phyloP scores from a whole-genome alignment of 2,888 invertebrate species.

The Bugulina stolonifera region DNA sequence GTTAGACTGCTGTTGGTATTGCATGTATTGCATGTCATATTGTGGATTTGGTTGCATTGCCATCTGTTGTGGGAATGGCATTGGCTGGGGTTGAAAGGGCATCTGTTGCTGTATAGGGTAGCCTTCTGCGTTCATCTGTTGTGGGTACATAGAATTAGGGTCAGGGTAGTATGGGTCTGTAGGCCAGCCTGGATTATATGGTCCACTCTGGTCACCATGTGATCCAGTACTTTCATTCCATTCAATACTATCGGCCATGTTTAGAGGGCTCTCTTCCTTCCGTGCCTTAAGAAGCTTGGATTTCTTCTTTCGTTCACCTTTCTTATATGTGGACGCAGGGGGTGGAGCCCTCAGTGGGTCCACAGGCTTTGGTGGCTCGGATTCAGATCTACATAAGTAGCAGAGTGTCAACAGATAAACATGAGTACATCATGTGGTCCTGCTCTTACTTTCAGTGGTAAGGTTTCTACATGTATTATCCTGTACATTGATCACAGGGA shows the following conservation, averaged over 20 bases:
- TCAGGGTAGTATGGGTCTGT: neutral
- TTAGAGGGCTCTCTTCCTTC: neutral
- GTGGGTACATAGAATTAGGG: neutral
- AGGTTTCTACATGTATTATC: too few species aligned
- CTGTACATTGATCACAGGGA: too few species aligned
- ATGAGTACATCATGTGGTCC: too few species aligned
- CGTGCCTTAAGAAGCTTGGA: neutral
- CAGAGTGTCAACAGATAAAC: too few species aligned
- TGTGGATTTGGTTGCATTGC: neutral
- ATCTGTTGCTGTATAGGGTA: neutral
- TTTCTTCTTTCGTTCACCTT: slow-evolving; percentile 4
- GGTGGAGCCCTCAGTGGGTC: slow-evolving; percentile 22
- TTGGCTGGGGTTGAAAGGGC: neutral
- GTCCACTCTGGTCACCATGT: neutral
- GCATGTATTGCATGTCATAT: neutral
- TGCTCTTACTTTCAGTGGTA: too few species aligned
- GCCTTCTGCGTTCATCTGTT: neutral
- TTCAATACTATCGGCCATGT: neutral
- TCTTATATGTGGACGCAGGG: slow-evolving; percentile 8
- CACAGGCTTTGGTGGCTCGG: slow-evolving; percentile 4
- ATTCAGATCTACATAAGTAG: neutral
- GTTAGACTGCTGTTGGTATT: neutral
- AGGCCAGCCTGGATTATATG: neutral
- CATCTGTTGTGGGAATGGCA: neutral
- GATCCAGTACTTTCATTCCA: neutral